phyloP scores from a whole-genome alignment of 2,113 vertebrate species.

The Eptesicus fuscus region DNA sequence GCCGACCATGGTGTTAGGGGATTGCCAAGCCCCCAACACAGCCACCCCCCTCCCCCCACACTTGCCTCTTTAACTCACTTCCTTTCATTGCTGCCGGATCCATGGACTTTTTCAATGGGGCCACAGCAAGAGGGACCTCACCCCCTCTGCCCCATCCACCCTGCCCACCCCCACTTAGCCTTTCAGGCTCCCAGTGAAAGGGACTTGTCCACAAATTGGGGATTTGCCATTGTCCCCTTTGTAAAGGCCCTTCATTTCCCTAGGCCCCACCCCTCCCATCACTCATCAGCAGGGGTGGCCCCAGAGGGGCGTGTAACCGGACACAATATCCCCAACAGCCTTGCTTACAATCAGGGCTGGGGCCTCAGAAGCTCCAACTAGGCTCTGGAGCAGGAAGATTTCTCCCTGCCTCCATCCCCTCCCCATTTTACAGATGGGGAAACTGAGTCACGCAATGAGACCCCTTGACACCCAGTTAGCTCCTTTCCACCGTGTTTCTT shows the following conservation, averaged over 20 bases:
- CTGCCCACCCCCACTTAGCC: not conserved
- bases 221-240: constrained; percentile 39
- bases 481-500: not conserved
- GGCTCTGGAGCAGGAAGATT: not conserved
- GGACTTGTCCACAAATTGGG: not conserved
- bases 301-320: not conserved
- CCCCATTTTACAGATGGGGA: not conserved
- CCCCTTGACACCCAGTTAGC: not conserved
- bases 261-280: not conserved
- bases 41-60: not conserved
- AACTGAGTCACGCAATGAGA: not conserved
- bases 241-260: not conserved
- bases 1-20: too few species aligned
- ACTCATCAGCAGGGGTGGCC: not conserved
- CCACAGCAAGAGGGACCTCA: not conserved
- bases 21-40: not conserved
- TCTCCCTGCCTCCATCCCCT: not conserved
- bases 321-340: not conserved
- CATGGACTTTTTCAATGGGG: constrained; percentile 22
- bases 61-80: constrained; percentile 23
- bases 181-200: constrained; percentile 50
- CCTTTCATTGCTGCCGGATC: not conserved
- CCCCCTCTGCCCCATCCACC: not conserved
- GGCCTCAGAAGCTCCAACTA: not conserved
- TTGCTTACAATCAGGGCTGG: not conserved